Base-by-base conservation (phyloP, 2,113 vertebrate genomes). In the Pollimyrus isidori region DNA sequence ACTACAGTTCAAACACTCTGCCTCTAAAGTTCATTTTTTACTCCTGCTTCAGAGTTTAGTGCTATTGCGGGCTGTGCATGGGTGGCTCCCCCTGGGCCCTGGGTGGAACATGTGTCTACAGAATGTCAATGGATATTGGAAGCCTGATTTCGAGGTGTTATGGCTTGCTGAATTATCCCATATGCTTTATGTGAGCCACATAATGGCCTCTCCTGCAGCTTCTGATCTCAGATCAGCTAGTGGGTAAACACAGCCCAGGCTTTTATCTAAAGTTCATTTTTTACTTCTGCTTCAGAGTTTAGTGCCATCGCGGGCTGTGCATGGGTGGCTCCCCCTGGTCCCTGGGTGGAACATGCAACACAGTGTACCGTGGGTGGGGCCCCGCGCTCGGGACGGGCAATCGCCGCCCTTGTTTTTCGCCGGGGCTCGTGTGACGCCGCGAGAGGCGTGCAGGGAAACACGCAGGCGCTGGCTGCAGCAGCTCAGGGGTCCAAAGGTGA, bases 401-500 rank as follows among this genome's bases (percentile, higher is more conserved):
- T 15, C 4, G 48, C 49, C 46, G 9, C 85, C 48, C 46, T 53
- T 46, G 15, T 86, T 86, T 86, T 83, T 65, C 9, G 7, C 17
- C 9, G 19, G 19, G 42, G 21, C n/a, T 26, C 1, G 10, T 13
- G 11, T 86, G 45, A 48, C 26, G 7, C 73, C 2, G 2, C 17
- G 35, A 80, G 73, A 6, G 35, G 73, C 73, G 3, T 80, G 73
- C 35, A 13, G 13, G 4, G 73, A 80, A 42, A 42, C 73, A 42
- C 15, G 5, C 35, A 80, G 73, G 15, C 30, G 30, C 15, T 76
- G 69, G 15, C 85, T 53, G 26, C 49, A 21, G 50, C 48, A 21
- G 49, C 15, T 39, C 30, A 56, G 49, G 50, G 56, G 85, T 87
- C 49, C 85, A 87, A 87, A 87, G 85, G 50, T 87, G 85, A 87